Evolutionary conservation across 2,113 vertebrate genomes (phyloP).

Genomic region (Chloropsis cyanopogon): DNA sequence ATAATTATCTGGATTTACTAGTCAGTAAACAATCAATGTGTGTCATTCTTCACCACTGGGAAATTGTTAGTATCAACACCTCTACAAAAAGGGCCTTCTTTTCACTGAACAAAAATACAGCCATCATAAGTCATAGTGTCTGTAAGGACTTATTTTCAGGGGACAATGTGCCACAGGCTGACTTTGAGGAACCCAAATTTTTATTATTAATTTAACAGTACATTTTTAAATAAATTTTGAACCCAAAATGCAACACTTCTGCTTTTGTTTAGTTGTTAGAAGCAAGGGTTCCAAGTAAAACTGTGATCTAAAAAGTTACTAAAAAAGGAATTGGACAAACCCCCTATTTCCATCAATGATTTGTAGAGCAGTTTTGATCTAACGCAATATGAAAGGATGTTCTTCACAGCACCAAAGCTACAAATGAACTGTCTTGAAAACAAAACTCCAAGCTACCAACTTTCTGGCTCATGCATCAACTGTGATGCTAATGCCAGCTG

Average conservation of each 20-base stretch:
- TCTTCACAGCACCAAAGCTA: background rate
- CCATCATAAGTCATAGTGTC: accelerated
- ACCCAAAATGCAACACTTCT: background rate
- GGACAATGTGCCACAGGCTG: background rate
- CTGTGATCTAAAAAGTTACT: background rate
- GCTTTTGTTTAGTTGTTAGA: background rate
- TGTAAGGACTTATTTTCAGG: background rate
- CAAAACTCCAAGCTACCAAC: background rate
- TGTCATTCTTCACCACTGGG: background rate
- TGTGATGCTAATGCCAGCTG: background rate
- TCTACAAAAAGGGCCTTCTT: background rate
- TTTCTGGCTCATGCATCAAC: background rate
- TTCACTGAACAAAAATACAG: background rate
- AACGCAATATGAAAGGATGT: background rate
- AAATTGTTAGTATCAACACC: background rate
- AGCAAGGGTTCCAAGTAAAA: background rate
- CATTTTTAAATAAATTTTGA: background rate
- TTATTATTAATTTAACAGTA: background rate
- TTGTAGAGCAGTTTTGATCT: background rate
- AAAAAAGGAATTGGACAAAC: background rate
- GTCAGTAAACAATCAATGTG: background rate
- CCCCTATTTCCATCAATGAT: background rate
- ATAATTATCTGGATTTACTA: background rate
- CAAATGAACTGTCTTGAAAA: background rate
- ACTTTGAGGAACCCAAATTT: background rate